A percentile compares a stretch with the other conserved stretches of the same genome.
phyloP scores from a whole-genome alignment of 2,113 vertebrate species.

The Daubentonia madagascariensis region DNA sequence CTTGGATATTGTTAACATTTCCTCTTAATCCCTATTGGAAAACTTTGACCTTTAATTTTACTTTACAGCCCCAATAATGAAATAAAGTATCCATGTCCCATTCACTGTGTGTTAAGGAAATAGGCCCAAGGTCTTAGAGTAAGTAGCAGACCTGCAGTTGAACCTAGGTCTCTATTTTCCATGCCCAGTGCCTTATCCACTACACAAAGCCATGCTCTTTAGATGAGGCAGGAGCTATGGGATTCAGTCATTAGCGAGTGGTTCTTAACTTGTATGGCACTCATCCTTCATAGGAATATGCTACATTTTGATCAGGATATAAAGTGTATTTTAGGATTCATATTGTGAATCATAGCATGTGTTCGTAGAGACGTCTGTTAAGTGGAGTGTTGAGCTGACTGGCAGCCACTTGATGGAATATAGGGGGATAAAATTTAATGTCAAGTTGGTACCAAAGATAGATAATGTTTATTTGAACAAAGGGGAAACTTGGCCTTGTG shows the following conservation, averaged over 20 bases:
- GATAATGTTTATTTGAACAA: background rate
- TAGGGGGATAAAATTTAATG: background rate
- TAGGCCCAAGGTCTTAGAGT: background rate
- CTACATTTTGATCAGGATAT: constrained; percentile 8
- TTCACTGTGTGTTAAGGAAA: background rate
- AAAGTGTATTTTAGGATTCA: constrained; percentile 10
- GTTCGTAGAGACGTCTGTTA: background rate
- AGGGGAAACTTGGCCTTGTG: background rate
- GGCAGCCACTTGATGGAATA: background rate
- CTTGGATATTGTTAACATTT: constrained; percentile 25
- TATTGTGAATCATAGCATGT: background rate
- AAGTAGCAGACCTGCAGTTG: background rate
- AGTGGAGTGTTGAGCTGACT: background rate
- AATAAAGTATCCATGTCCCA: background rate
- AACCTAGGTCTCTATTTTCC: background rate
- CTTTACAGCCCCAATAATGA: constrained; percentile 10
- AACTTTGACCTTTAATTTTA: constrained; percentile 28
- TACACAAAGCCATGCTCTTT: background rate
- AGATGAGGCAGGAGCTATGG: background rate
- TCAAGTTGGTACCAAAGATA: background rate
- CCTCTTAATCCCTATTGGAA: background rate
- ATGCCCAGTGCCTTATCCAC: background rate
- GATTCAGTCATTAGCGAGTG: background rate
- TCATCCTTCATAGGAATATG: background rate
- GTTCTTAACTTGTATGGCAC: background rate